Evolutionary conservation across 2,113 vertebrate species (phyloP).

Genomic region (Muntiacus muntjak): DNA sequence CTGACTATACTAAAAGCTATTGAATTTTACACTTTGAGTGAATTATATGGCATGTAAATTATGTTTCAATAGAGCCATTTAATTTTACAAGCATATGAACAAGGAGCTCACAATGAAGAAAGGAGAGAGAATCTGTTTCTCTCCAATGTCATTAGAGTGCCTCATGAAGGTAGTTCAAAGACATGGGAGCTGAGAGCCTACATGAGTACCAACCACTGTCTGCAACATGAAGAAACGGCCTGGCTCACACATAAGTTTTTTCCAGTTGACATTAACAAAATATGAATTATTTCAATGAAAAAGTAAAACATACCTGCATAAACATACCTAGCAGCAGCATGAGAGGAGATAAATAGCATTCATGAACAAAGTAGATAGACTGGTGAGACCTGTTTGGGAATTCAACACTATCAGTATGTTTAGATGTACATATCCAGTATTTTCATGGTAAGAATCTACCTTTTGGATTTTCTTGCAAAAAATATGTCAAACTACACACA

Average conservation of each 20-base stretch:
- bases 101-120: neutral
- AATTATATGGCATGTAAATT: neutral
- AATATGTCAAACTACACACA: neutral
- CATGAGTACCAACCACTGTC: neutral
- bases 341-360: neutral
- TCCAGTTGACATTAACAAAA: neutral
- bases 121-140: neutral
- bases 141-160: neutral
- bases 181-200: neutral
- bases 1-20: neutral
- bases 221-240: neutral
- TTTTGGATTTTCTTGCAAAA: constrained; percentile 3
- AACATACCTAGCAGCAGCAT: neutral
- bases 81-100: neutral
- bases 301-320: neutral
- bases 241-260: neutral
- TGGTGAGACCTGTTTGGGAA: neutral
- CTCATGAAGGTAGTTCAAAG: neutral
- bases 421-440: neutral
- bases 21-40: neutral
- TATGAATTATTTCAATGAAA: neutral
- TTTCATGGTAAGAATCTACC: neutral
- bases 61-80: neutral
- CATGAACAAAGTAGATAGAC: neutral
- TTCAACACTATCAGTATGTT: neutral